A percentile compares a stretch with the other conserved stretches of the same genome.
These are phyloP conservation scores for Phrynocephalus guinanensis DNA, from an alignment of 2,797 vertebrate species.

Conservation along the genomic window DNA sequence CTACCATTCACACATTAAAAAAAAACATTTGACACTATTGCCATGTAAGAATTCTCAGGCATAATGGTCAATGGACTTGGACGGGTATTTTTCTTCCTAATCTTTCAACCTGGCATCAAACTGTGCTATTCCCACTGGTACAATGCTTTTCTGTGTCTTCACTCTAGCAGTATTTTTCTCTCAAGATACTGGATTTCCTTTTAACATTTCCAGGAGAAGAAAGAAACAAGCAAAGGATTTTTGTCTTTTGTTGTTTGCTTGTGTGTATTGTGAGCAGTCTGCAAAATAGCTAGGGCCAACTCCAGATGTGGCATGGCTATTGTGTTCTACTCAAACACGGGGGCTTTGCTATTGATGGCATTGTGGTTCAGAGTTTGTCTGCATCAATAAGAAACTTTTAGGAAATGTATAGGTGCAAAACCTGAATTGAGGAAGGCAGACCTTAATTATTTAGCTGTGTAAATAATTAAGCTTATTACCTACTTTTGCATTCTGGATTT, in stretches of 20 bases:
- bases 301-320: background rate
- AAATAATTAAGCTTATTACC: too few relatives aligned
- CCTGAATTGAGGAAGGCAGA: too few relatives aligned
- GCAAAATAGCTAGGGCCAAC: background rate
- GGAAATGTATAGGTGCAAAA: too few relatives aligned
- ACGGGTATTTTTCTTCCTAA: background rate
- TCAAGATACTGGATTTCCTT: background rate
- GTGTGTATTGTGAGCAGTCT: background rate
- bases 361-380: too few relatives aligned
- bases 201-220: background rate
- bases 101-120: constrained; percentile 8
- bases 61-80: constrained; percentile 7
- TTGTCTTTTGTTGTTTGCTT: background rate
- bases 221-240: background rate
- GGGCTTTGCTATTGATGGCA: background rate
- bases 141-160: background rate
- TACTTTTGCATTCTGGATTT: too few relatives aligned
- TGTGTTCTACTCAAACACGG: background rate
- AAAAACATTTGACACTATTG: background rate
- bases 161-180: background rate
- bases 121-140: background rate
- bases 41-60: background rate
- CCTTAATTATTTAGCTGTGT: too few relatives aligned
- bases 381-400: too few relatives aligned
- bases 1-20: constrained; percentile 2